Conservation (phyloP, 2,113 vertebrate species). For the Grantiella picta region DNA sequence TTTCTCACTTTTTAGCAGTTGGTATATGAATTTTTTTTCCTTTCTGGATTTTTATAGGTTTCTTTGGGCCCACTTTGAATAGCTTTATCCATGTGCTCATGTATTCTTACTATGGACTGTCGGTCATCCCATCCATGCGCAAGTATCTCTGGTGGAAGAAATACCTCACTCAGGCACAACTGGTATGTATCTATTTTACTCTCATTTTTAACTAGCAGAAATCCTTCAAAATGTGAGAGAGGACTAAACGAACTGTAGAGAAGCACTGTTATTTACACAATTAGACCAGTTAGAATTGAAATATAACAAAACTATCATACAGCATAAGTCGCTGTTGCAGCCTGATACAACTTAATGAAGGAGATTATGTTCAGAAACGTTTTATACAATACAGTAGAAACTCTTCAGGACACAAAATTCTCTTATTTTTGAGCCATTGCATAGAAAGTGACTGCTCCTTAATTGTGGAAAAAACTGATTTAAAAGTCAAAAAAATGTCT, state of each 20-base stretch:
- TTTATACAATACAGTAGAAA: neutral
- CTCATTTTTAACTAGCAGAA: neutral
- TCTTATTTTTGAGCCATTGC: neutral
- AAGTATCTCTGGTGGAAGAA: slow-evolving; percentile 91
- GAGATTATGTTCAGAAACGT: neutral
- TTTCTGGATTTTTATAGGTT: slow-evolving; percentile 69
- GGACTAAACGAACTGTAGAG: neutral
- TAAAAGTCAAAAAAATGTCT: neutral
- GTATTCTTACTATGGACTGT: slow-evolving; percentile 88
- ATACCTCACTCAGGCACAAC: slow-evolving; percentile 87
- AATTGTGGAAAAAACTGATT: neutral
- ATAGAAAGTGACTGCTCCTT: neutral
- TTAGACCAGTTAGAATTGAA: neutral
- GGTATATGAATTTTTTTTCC: neutral
- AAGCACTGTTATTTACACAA: neutral
- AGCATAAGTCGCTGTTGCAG: neutral
- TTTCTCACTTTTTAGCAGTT: neutral
- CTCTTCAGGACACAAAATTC: neutral
- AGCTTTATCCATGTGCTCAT: slow-evolving; percentile 90
- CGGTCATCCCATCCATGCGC: slow-evolving; percentile 85
- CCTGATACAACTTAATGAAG: neutral
- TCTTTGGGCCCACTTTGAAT: slow-evolving; percentile 87
- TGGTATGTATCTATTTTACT: slow-evolving; percentile 65
- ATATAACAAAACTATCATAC: neutral
- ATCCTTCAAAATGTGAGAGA: neutral